Percentiles rank a stretch among this genome's conserved stretches.
These are phyloP conservation scores for Mesembrinibis cayennensis DNA, from an alignment of 2,113 vertebrate genomes.

Conservation along the genomic window DNA sequence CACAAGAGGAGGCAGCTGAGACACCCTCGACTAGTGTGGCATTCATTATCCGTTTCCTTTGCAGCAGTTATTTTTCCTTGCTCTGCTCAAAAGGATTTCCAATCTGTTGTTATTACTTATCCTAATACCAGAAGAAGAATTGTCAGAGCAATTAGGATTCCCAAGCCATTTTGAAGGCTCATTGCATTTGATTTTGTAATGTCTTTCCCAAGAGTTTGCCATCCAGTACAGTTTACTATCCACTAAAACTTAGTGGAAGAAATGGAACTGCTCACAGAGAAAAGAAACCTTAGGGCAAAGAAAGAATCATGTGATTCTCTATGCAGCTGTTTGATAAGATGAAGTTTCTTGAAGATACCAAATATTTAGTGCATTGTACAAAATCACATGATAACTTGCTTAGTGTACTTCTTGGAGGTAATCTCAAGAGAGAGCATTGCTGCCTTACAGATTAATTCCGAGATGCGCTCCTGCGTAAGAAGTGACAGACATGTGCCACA, in stretches of 20 bases:
- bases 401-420: not conserved
- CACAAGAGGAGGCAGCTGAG: not conserved
- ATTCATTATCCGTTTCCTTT: not conserved
- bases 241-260: not conserved
- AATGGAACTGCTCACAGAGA: not conserved
- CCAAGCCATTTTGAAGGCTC: not conserved
- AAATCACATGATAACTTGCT: not conserved
- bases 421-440: not conserved
- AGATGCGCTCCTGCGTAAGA: not conserved
- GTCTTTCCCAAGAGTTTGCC: not conserved
- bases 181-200: not conserved
- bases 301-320: not conserved
- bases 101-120: not conserved
- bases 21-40: not conserved
- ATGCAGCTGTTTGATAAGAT: not conserved
- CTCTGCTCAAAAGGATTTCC: constrained; percentile 9
- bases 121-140: not conserved
- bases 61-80: not conserved
- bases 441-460: not conserved
- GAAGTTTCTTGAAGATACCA: not conserved
- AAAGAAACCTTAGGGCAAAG: not conserved
- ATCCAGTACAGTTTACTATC: not conserved
- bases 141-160: not conserved
- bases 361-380: not conserved
- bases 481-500: not conserved